Evolutionary conservation across 2,888 invertebrate genomes (phyloP), one percentile per base, ranked within the genome.

Genomic region (Orthosia gothica): DNA sequence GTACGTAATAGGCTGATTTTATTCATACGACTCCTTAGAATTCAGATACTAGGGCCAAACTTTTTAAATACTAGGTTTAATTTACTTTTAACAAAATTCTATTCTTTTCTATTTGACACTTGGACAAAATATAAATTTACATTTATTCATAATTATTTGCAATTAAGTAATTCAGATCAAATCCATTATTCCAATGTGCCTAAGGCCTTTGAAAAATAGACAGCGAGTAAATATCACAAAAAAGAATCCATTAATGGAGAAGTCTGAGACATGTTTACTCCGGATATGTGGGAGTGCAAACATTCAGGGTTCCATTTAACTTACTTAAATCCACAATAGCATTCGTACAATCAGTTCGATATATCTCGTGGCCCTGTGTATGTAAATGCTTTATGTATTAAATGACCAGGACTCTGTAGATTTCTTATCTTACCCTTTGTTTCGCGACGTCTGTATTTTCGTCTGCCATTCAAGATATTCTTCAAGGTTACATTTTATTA

Each of bases 381-480:
- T 94, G 93, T 93, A 93, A 95, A 95, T 94, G 89, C 85, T 89
- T 91, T 91, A 90, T 91, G 92, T 94, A 93, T 94, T 91, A 92
- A 93, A 92, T 91, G 90, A 85, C 84, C 87, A 84, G 82, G 76
- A 83, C 77, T 83, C 80, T 83, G 88, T 86, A 89, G 94, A 93
- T 94, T 87, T 85, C 88, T 89, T 92, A 93, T 94, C 92, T 81
- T 70, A 45, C 83, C 85, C 91, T 92, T 93, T 92, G 92, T 92
- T 89, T 91, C 88, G 69, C 82, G 85, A 85, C 86, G 82, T 74
- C 84, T 82, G 70, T 79, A 80, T 91, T 88, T 85, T 84, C 79
- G 83, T 83, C 85, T 86, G 77, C 82, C 79, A 82, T 78, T 74
- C 81, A 74, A 82, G 77, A 76, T 82, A 83, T 84, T 86, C 87